A percentile compares a stretch with the other conserved stretches of the same genome.
Evolutionary conservation across 2,797 vertebrate species (phyloP).

Genomic region (Pipistrellus pipistrellus): DNA sequence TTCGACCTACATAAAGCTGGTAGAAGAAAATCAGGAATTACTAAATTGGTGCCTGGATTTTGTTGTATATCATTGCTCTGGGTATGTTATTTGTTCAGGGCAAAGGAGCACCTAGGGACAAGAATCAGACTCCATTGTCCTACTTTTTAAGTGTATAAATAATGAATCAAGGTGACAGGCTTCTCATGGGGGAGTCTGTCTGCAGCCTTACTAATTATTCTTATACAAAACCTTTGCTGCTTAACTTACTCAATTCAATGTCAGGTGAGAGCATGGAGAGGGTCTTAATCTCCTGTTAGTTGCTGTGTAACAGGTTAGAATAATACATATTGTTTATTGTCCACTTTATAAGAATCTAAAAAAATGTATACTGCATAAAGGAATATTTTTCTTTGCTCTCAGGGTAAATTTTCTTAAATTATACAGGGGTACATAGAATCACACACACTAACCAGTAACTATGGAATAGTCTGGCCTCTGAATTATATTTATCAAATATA

Average conservation of each 20-base stretch:
- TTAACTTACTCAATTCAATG: slow-evolving; percentile 66
- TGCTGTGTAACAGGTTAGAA: not conserved
- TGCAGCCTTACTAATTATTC: slow-evolving; percentile 71
- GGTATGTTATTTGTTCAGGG: slow-evolving; percentile 49
- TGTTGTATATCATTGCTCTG: slow-evolving; percentile 34
- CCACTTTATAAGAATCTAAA: not conserved
- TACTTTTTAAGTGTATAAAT: slow-evolving; percentile 75
- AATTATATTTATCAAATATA: slow-evolving; percentile 37
- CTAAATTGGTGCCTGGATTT: slow-evolving; percentile 13
- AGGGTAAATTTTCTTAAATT: not conserved
- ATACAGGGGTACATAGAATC: not conserved
- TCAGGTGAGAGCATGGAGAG: not conserved
- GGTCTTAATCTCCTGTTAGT: slow-evolving; percentile 5
- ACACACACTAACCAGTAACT: not conserved
- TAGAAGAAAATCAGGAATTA: not conserved
- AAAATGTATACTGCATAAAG: not conserved
- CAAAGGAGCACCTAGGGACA: slow-evolving; percentile 25
- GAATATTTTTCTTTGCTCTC: not conserved
- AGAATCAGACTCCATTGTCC: slow-evolving; percentile 58
- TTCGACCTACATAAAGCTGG: not conserved
- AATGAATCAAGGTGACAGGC: slow-evolving; percentile 62
- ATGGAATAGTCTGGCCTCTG: not conserved
- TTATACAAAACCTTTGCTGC: slow-evolving; percentile 44
- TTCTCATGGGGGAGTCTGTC: slow-evolving; percentile 70
- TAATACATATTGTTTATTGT: not conserved